Evolutionary conservation across 2,113 vertebrate species (phyloP), one percentile per base, ranked within the genome.

Genomic region (Emydura subglobosa): DNA sequence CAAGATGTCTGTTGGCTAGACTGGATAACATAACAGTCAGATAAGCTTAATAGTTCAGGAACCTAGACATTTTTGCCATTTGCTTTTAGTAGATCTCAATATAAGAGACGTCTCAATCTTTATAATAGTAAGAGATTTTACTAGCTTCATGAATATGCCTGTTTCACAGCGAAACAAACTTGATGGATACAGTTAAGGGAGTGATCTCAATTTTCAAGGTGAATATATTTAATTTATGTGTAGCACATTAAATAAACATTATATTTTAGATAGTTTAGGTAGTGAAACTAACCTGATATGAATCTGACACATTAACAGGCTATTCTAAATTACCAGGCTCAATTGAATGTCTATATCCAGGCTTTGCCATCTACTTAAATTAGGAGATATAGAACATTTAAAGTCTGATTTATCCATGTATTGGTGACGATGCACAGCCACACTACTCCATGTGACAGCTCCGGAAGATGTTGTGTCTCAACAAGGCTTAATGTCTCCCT

Each of bases 201-300:
- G 22, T 90, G 29, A 72, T 51, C 11, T 83, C 44, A 57, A 19
- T 7, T 94, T 79, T 86, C 68, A 78, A 72, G 49, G 61, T 51
- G 16, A 0, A 61, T 80, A 83, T 72, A 6, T 0, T 0, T 55
- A 68, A 91, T 91, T 88, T 91, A 83, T 83, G 86, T 59, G 7
- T n/a, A 54, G 31, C 39, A 82, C 0, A 2, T 82, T 65, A 44
- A 0, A 6, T 82, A 84, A 57, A 10, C 25, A 47, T 61, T 61
- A 76, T 54, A 72, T 83, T 82, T 85, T 90, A 83, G 83, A 5
- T 92, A 81, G 83, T 91, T 87, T 89, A 51, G 92, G 87, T 93
- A 76, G 79, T 88, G 49, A 59, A 44, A 87, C 34, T 16, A 82
- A 39, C 72, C 49, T 16, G 53, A 27, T 1, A 24, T 7, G 39